A percentile compares a stretch with the other conserved stretches of the same genome.
phyloP scores from a whole-genome alignment of 2,113 vertebrate species.

The Corythornis madagascariensis region DNA sequence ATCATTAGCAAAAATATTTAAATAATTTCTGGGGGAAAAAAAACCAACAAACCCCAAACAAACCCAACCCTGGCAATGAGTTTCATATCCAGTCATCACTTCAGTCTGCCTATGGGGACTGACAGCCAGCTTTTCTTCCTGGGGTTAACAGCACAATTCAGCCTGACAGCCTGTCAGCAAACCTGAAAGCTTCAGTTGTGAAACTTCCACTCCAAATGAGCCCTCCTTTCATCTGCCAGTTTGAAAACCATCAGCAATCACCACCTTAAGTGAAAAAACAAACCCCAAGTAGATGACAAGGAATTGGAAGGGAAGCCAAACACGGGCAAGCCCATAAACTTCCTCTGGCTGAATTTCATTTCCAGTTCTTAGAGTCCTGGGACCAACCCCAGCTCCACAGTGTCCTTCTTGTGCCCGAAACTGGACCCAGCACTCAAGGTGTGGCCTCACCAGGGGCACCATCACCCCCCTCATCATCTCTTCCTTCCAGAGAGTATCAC shows the following conservation, averaged over 20 bases:
- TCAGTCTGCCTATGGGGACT: conserved; percentile 71
- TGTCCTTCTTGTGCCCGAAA: no score
- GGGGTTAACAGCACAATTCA: conserved; percentile 75
- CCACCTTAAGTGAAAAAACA: conserved; percentile 32
- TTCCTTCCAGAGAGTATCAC: accelerated
- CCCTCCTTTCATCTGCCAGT: conserved; percentile 80
- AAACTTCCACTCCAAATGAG: conserved; percentile 76
- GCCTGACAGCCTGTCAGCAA: conserved; percentile 84
- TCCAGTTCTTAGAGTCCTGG: no score
- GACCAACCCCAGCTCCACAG: no score
- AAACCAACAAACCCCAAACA: no score
- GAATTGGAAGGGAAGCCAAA: conserved; percentile 11
- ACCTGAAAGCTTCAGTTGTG: conserved; percentile 78
- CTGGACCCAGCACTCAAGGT: no score
- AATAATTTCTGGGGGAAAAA: not conserved
- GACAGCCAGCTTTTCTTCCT: conserved; percentile 79
- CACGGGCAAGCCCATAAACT: no score
- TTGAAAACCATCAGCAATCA: conserved; percentile 64
- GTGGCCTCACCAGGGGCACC: no score
- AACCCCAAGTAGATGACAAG: conserved; percentile 69
- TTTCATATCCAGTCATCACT: conserved; percentile 61
- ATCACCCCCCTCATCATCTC: no score
- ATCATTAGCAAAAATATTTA: not conserved
- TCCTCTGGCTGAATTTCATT: no score
- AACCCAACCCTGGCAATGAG: not conserved